A percentile compares a stretch with the other conserved stretches of the same genome.
Conservation (phyloP, 2,113 vertebrate genomes). For the Lanius collurio region DNA sequence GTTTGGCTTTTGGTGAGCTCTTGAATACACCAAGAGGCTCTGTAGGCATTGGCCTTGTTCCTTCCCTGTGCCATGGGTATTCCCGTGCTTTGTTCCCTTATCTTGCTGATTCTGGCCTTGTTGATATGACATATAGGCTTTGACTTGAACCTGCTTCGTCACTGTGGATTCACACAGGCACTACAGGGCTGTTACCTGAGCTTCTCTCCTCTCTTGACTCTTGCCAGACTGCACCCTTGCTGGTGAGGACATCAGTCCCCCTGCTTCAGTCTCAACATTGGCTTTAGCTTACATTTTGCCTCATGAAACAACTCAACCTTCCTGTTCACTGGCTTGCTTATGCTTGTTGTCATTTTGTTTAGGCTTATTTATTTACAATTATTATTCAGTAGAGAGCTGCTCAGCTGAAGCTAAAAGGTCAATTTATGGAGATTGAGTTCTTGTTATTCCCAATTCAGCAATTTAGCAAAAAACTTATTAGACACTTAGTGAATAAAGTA, state of each 20-base stretch:
- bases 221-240: background rate
- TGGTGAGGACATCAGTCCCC: background rate
- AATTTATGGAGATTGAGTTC: background rate
- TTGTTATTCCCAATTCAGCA: background rate
- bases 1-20: background rate
- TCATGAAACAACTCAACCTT: background rate
- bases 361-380: background rate
- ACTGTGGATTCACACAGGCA: background rate
- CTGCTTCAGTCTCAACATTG: rapidly evolving
- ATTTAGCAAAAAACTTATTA: background rate
- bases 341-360: background rate
- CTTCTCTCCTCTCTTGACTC: background rate
- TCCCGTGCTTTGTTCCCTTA: background rate
- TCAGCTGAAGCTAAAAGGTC: background rate
- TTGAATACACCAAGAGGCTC: background rate
- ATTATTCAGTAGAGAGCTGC: background rate
- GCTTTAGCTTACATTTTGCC: background rate
- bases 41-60: background rate
- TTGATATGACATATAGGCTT: background rate
- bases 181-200: rapidly evolving
- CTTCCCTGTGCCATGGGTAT: rapidly evolving
- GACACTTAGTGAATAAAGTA: background rate
- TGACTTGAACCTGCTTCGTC: background rate
- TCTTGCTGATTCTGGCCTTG: background rate
- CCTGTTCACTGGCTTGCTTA: background rate